These are phyloP conservation scores for Alcedo quadribrachys DNA, from an alignment of 2,797 vertebrate species.

Conservation along the genomic window DNA sequence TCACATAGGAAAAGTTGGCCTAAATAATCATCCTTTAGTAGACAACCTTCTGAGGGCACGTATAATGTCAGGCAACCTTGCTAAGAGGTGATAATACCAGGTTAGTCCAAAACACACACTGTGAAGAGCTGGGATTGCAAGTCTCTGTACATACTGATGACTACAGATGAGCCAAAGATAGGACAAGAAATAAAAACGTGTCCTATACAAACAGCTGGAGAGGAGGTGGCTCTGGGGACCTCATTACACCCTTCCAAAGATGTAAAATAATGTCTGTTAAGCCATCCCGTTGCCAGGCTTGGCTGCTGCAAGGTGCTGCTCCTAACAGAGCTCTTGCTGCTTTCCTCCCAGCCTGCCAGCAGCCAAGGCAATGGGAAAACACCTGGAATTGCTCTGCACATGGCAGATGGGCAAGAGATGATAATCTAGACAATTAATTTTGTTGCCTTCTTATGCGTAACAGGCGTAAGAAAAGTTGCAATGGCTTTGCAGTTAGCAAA, in stretches of 20 bases:
- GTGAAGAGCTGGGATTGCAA: background rate
- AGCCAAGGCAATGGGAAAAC: fast-evolving
- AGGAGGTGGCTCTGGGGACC: background rate
- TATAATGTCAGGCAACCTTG: background rate
- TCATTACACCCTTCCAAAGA: background rate
- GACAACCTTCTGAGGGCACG: background rate
- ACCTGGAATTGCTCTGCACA: background rate
- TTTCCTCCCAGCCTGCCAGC: background rate
- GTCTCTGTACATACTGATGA: background rate
- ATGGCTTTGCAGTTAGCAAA: background rate
- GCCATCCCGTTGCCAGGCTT: background rate
- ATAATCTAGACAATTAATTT: background rate
- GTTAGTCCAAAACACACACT: background rate
- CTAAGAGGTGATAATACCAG: background rate
- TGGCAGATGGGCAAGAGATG: background rate
- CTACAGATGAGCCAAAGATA: background rate
- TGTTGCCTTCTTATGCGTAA: background rate
- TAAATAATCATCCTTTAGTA: background rate
- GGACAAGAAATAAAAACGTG: background rate
- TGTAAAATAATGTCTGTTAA: background rate
- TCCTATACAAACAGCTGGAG: background rate
- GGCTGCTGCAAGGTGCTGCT: fast-evolving
- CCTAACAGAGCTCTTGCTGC: background rate
- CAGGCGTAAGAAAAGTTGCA: background rate
- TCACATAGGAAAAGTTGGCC: background rate